A percentile compares a stretch with the other conserved stretches of the same genome.
These are phyloP conservation scores for Uropetala carovei DNA, from an alignment of 2,888 invertebrate species.

Conservation along the genomic window DNA sequence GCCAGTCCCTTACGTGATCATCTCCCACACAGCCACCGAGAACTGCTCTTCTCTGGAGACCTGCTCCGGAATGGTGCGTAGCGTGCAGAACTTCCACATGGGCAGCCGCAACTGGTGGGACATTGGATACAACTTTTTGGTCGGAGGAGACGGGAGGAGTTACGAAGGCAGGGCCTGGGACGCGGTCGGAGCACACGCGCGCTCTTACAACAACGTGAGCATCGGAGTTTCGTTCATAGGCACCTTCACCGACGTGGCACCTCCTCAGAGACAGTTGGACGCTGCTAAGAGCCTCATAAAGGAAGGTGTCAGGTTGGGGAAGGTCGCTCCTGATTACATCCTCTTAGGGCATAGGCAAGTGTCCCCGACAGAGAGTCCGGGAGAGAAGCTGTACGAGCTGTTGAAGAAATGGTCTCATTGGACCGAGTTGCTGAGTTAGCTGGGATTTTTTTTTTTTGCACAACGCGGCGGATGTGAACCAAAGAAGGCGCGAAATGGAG, in stretches of 20 bases:
- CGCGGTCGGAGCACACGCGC: constrained; percentile 87
- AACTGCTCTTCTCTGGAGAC: constrained; percentile 77
- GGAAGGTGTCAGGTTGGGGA: constrained; percentile 80
- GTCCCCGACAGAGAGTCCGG: constrained; percentile 83
- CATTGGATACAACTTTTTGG: constrained; percentile 84
- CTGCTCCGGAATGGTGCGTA: constrained; percentile 75
- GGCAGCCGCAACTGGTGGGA: constrained; percentile 81
- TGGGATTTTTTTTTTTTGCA: too few relatives aligned
- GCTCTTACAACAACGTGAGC: constrained; percentile 81
- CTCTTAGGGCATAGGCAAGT: constrained; percentile 83
- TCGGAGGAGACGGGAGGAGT: constrained; percentile 87
- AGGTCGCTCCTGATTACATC: constrained; percentile 81
- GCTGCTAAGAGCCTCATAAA: constrained; percentile 81
- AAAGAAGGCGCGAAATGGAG: too few relatives aligned
- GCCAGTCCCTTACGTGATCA: constrained; percentile 70
- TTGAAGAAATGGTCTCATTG: constrained; percentile 85
- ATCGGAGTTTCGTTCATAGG: constrained; percentile 86
- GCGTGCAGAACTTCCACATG: constrained; percentile 83
- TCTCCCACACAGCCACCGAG: constrained; percentile 81
- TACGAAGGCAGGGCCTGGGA: constrained; percentile 88
- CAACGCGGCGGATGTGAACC: too few relatives aligned
- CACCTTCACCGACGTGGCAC: constrained; percentile 78
- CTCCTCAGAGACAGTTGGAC: constrained; percentile 73
- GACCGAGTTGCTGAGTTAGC: constrained; percentile 71
- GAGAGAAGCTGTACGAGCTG: constrained; percentile 80